These are phyloP conservation scores for Danio albolineatus DNA, from an alignment of 2,797 vertebrate species.

Conservation along the genomic window DNA sequence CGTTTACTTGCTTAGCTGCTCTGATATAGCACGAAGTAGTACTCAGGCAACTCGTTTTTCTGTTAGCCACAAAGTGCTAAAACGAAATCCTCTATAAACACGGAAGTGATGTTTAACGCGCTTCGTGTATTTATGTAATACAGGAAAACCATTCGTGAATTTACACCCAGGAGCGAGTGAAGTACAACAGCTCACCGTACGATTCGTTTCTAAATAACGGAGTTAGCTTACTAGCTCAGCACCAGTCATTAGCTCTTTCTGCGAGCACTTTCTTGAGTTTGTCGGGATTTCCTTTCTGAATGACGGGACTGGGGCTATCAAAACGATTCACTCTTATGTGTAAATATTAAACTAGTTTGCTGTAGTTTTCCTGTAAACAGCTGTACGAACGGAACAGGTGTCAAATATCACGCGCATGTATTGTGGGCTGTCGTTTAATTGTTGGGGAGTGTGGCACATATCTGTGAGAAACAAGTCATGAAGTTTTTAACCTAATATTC, in stretches of 20 bases:
- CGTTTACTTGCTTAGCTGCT: neutral
- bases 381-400: conserved; percentile 24
- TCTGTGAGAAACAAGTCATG: too few relatives aligned
- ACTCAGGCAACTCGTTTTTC: neutral
- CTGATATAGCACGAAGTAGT: neutral
- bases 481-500: too few relatives aligned
- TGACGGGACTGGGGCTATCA: neutral
- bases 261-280: conserved; percentile 8
- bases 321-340: neutral
- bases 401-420: conserved; percentile 11
- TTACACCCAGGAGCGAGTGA: neutral
- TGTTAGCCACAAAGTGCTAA: conserved; percentile 37
- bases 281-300: neutral
- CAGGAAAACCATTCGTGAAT: neutral
- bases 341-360: neutral
- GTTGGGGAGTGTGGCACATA: neutral
- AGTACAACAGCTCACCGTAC: neutral
- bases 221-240: conserved; percentile 26
- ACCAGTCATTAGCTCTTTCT: neutral
- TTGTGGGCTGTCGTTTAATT: neutral
- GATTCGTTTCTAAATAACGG: neutral
- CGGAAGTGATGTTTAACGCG: conserved; percentile 21
- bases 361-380: neutral
- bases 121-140: neutral
- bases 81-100: neutral